Conservation (phyloP, 2,797 vertebrate species). For the Argyrosomus regius region DNA sequence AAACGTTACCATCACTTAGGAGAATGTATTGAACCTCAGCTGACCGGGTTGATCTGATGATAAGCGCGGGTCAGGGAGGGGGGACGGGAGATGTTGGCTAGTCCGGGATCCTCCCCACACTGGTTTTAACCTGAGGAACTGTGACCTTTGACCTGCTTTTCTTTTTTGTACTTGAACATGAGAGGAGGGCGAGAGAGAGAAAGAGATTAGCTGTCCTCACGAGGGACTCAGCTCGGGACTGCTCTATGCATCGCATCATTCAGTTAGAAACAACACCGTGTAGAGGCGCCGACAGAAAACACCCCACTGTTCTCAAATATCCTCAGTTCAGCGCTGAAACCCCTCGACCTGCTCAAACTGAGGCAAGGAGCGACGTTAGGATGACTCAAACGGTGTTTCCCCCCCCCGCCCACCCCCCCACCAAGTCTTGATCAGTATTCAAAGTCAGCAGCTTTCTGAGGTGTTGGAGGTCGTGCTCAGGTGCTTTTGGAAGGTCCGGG, state of each 20-base stretch:
- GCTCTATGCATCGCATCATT: slow-evolving; percentile 56
- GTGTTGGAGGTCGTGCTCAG: background rate
- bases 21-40: slow-evolving; percentile 41
- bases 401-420: background rate
- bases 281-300: background rate
- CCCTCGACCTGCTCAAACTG: slow-evolving; percentile 1
- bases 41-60: slow-evolving; percentile 42
- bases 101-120: slow-evolving; percentile 45
- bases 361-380: background rate
- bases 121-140: slow-evolving; percentile 74
- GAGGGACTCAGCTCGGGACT: slow-evolving; percentile 32
- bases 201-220: slow-evolving; percentile 47
- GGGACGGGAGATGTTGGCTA: slow-evolving; percentile 40
- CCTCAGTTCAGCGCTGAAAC: slow-evolving; percentile 1
- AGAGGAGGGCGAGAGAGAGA: slow-evolving; percentile 32
- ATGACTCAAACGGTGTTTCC: background rate
- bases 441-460: background rate
- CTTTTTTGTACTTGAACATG: slow-evolving; percentile 81
- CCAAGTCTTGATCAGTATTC: slow-evolving; percentile 2
- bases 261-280: slow-evolving; percentile 14
- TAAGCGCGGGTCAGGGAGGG: slow-evolving; percentile 36
- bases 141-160: slow-evolving; percentile 77
- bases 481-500: background rate
- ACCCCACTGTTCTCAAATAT: background rate
- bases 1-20: slow-evolving; percentile 39